Evolutionary conservation across 2,888 invertebrate species (phyloP).

Genomic region (Notocelia uddmanniana): DNA sequence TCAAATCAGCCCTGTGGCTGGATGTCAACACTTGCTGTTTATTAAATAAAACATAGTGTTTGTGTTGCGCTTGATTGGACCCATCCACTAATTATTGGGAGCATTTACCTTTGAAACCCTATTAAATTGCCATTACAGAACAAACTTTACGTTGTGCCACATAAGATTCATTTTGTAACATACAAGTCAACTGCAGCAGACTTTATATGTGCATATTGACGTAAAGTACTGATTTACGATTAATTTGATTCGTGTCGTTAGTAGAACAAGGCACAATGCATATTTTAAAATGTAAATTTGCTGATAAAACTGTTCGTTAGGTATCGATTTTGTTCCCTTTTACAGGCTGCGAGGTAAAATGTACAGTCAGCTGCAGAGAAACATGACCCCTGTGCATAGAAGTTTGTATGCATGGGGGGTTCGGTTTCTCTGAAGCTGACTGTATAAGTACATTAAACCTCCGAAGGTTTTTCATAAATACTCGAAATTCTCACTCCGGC

Average conservation of each 20-base stretch:
- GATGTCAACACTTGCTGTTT: conserved; percentile 25
- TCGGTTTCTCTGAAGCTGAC: too few species aligned
- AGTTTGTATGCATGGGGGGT: too few species aligned
- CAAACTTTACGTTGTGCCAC: neutral
- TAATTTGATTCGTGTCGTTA: neutral
- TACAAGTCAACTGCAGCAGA: neutral
- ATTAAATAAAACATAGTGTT: conserved; percentile 43
- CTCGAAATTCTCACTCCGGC: conserved; percentile 8
- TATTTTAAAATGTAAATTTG: conserved; percentile 6
- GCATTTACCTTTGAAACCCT: conserved; percentile 1
- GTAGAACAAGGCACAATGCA: neutral
- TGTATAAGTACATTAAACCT: conserved; percentile 19
- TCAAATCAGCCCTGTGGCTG: conserved; percentile 4
- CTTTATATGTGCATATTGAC: neutral
- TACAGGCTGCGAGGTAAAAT: conserved; percentile 3
- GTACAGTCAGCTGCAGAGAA: too few species aligned
- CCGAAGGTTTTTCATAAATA: conserved; percentile 2
- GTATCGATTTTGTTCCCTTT: conserved; percentile 1
- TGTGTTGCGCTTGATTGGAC: conserved; percentile 47
- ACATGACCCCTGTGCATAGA: too few species aligned
- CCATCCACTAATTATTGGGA: conserved; percentile 35
- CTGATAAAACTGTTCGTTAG: neutral
- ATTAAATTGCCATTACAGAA: neutral
- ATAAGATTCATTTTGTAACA: neutral
- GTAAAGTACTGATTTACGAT: conserved; percentile 2